Base-by-base conservation (phyloP, 2,113 vertebrate genomes). In the Toxostoma redivivum region DNA sequence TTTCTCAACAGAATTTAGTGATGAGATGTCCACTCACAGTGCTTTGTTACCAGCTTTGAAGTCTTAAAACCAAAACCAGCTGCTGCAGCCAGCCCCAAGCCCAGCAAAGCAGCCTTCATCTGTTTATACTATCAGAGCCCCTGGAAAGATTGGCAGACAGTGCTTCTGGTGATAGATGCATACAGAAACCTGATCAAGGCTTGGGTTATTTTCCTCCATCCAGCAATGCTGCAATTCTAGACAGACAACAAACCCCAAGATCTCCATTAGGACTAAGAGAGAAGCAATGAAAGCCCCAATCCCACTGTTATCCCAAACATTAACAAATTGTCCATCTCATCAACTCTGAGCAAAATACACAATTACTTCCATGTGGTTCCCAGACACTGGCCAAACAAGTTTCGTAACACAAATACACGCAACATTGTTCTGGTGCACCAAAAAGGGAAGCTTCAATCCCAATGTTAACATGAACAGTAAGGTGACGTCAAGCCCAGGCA, bases 41-140 rank as follows among this genome's bases (percentile, higher is more conserved):
- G 62, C 90, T 93, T 84, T 72, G 51, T 92, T 80, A 73, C 79
- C 70, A 87, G 54, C 79, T 97, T 95, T 93, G 83, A 97, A 96
- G 69, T 79, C 85, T 88, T 97, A 95, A 97, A 98, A 98, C 96
- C 82, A 96, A 97, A 98, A 96, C 89, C 97, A 97, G 96, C 95
- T 96, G 97, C 94, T 71, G 86, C 85, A 93, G 71, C 42, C 89
- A 69, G 40, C 44, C 42, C 23, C 69, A 81, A 92, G 81, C 56
- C 85, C 54, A 89, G 66, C 20, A 80, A 76, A 53, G 71, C 67
- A 81, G 57, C 1, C 2, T 74, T 94, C 87, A 80, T 92, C 91
- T 94, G 93, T 95, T 97, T 97, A 93, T 89, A 90, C 73, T 88
- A 86, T 97, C 94, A 91, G 42, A 57, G 67, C 77, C 82, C 94